Base-by-base conservation (phyloP, 2,797 vertebrate species). In the Myotis findleyi region DNA sequence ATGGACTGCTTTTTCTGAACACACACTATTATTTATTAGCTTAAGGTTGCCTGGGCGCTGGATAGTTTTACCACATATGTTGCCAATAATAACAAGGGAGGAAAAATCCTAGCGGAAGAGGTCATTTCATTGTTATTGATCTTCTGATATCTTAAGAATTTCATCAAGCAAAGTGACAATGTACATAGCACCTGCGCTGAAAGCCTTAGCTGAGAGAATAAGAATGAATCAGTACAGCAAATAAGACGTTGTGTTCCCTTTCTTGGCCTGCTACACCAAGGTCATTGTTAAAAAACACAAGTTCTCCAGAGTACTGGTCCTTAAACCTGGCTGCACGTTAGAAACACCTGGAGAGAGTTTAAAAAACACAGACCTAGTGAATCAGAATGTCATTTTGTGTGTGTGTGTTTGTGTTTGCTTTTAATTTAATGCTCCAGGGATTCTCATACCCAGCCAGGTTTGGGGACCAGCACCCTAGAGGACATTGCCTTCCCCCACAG, bases 51-150 rank as follows among this genome's bases (percentile, higher is more conserved):
- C 59, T 89, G 20, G 18, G 21, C 33, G 27, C 57, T 73, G 23
- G 18, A 94, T 87, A 72, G 51, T 53, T 72, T 68, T 75, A 73
- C 51, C 2, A 49, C 16, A 83, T 6, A 25, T 3, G 21, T 76
- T 55, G 53, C 86, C 62, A 86, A 36, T 55, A 41, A 76, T 85
- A 87, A 86, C 27, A 72, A 81, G 13, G 13, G 30, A 27, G 51
- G 11, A 87, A 90, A 89, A 90, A 81, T 72, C 8, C 73, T 93
- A 21, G 57, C 89, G 59, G 85, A 94, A 87, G 93, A 94, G 41
- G 87, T 87, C 49, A 93, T 94, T 91, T 95, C 55, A 95, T 92
- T 90, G 85, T 89, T 84, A 93, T 94, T 55, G 55, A 86, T 94
- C 16, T 0, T 41, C 57, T 94, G 68, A 55, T 89, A 79, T 94